Evolutionary conservation across 2,797 vertebrate genomes (phyloP).

Genomic region (Anolis apletophallus): DNA sequence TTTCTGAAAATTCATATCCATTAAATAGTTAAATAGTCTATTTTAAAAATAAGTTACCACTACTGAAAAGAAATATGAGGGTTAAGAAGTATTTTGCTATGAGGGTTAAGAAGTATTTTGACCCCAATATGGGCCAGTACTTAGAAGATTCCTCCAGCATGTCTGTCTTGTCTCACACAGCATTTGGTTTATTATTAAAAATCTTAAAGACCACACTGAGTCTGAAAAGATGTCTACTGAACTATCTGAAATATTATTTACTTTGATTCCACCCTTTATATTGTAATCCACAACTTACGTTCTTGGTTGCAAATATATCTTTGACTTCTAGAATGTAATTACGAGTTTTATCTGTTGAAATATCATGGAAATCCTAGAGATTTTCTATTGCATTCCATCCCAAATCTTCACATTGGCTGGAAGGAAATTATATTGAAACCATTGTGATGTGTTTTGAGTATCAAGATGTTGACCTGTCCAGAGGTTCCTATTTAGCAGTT

Average conservation of each 20-base stretch:
- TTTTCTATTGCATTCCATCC: neutral
- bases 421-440: neutral
- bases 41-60: neutral
- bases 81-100: too few species aligned
- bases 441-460: neutral
- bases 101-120: neutral
- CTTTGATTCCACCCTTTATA: neutral
- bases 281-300: neutral
- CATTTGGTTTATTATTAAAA: neutral
- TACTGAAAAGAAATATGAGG: neutral
- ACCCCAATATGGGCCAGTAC: neutral
- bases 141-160: neutral
- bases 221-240: neutral
- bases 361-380: neutral
- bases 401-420: neutral
- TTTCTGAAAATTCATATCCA: too few species aligned
- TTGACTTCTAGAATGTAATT: neutral
- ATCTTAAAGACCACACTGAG: neutral
- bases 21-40: too few species aligned
- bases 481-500: neutral
- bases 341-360: neutral
- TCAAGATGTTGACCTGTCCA: neutral
- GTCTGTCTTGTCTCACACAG: neutral
- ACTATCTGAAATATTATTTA: constrained; percentile 12
- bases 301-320: neutral